These are phyloP conservation scores for Agonopterix subpropinquella DNA, from an alignment of 2,888 invertebrate species.

Conservation along the genomic window DNA sequence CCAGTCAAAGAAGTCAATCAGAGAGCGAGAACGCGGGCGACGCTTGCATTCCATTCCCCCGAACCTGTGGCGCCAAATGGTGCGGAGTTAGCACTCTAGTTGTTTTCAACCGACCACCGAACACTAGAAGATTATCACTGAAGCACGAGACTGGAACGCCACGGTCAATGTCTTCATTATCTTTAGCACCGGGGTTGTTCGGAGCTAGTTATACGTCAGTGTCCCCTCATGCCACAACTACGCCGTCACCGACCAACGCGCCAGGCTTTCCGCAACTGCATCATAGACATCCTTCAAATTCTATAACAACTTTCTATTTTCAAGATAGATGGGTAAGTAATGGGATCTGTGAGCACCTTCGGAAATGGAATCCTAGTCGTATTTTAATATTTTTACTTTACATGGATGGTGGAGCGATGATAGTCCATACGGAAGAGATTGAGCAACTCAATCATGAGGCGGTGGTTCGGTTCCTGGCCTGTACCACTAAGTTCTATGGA, in stretches of 20 bases:
- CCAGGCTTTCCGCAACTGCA: slow-evolving; percentile 65
- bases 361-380: too few species aligned
- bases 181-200: slow-evolving; percentile 52
- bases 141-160: slow-evolving; percentile 86
- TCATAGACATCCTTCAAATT: slow-evolving; percentile 71
- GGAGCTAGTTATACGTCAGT: slow-evolving; percentile 53
- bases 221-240: slow-evolving; percentile 68
- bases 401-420: too few species aligned
- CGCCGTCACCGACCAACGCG: slow-evolving; percentile 68
- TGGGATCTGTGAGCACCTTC: too few species aligned
- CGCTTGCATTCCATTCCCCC: slow-evolving; percentile 93
- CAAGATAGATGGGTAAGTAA: slow-evolving; percentile 80
- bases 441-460: too few species aligned
- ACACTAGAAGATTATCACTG: slow-evolving; percentile 79
- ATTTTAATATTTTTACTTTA: too few species aligned
- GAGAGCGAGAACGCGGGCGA: slow-evolving; percentile 77
- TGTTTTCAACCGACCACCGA: slow-evolving; percentile 87
- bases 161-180: slow-evolving; percentile 64
- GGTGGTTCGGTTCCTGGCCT: too few species aligned
- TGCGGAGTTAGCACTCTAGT: slow-evolving; percentile 91
- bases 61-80: slow-evolving; percentile 95
- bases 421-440: too few species aligned
- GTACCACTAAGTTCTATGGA: too few species aligned
- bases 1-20: slow-evolving; percentile 64
- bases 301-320: slow-evolving; percentile 87